Evolutionary conservation across 2,113 vertebrate species (phyloP).

Genomic region (Malurus melanocephalus): DNA sequence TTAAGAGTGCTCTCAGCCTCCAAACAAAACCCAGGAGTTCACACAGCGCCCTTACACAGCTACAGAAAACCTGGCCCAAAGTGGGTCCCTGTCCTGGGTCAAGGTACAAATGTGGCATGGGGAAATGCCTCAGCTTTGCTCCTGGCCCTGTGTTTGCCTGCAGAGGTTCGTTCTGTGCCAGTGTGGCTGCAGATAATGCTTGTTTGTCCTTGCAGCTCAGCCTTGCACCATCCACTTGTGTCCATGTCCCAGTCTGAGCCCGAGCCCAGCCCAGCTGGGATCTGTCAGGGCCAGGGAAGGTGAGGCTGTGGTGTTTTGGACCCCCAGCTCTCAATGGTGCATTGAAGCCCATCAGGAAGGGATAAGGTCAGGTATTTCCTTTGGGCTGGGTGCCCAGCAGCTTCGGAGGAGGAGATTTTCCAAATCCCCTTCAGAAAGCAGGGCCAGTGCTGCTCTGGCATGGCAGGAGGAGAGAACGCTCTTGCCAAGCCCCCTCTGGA

Average conservation of each 20-base stretch:
- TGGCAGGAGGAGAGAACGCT: background rate
- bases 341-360: constrained; percentile 50
- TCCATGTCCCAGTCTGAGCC: background rate
- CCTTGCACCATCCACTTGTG: background rate
- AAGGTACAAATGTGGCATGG: background rate
- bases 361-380: constrained; percentile 61
- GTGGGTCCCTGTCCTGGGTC: background rate
- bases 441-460: background rate
- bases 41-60: background rate
- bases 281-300: background rate
- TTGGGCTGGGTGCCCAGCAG: constrained; percentile 38
- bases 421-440: background rate
- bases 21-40: background rate
- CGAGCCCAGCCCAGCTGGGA: background rate
- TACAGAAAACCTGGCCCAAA: background rate
- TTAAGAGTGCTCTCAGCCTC: background rate
- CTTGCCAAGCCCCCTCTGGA: constrained; percentile 15
- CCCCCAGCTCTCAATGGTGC: constrained; percentile 34
- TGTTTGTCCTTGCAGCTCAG: background rate
- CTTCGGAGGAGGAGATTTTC: background rate
- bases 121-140: background rate
- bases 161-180: background rate
- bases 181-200: background rate
- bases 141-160: background rate
- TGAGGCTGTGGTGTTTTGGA: background rate